Evolutionary conservation across 2,797 vertebrate genomes (phyloP).

Genomic region (Vespertilio murinus): DNA sequence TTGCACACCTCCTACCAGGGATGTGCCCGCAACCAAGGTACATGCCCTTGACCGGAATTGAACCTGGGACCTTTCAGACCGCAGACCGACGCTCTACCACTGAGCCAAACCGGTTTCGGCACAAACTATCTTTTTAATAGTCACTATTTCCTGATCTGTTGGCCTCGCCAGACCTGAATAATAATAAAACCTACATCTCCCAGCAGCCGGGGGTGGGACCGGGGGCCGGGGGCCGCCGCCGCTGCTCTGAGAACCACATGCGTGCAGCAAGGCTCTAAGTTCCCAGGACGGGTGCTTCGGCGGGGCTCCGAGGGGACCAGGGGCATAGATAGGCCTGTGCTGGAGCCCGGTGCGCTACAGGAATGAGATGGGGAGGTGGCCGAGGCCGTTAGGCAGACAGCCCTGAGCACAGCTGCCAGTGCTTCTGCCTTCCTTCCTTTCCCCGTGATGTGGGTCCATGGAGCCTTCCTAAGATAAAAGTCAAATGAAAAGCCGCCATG

Average conservation of each 20-base stretch:
- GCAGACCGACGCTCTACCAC: too few species aligned
- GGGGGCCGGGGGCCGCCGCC: not conserved
- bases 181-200: not conserved
- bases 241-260: not conserved
- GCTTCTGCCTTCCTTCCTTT: not conserved
- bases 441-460: not conserved
- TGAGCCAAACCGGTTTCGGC: too few species aligned
- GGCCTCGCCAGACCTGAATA: not conserved
- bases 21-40: too few species aligned
- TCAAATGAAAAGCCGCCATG: not conserved
- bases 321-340: not conserved
- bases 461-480: not conserved
- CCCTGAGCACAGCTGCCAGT: not conserved
- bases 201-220: not conserved
- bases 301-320: not conserved
- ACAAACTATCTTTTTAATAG: not conserved
- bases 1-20: too few species aligned
- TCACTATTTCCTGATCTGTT: not conserved
- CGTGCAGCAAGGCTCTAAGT: not conserved
- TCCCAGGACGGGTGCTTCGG: not conserved
- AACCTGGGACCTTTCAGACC: too few species aligned
- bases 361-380: not conserved
- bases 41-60: too few species aligned
- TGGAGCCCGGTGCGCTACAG: not conserved
- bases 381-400: not conserved